Conservation (phyloP, 2,113 vertebrate species). For the Antechinus stuartii region DNA sequence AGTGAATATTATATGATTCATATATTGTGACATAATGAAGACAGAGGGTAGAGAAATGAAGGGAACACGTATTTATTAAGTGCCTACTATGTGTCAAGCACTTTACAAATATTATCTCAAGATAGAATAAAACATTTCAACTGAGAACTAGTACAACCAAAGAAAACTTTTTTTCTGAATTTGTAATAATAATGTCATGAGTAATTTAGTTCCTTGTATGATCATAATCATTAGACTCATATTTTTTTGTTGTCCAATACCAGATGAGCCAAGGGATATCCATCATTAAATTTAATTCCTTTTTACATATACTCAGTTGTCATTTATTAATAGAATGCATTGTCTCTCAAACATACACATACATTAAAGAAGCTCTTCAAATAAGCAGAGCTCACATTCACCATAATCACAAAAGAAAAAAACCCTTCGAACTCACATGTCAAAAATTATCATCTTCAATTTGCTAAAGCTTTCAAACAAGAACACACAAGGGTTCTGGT, state of each 20-base stretch:
- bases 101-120: neutral
- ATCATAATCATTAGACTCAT: neutral
- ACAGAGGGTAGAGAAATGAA: neutral
- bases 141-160: conserved; percentile 16
- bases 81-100: neutral
- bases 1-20: conserved; percentile 2
- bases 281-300: conserved; percentile 14
- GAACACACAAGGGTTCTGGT: conserved; percentile 67
- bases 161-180: neutral
- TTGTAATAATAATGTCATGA: conserved; percentile 41
- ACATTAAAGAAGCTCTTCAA: neutral
- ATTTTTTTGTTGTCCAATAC: conserved; percentile 11
- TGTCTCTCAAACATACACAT: neutral
- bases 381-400: neutral
- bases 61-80: neutral
- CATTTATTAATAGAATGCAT: conserved; percentile 37
- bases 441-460: conserved; percentile 77
- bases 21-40: neutral
- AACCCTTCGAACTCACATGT: conserved; percentile 72
- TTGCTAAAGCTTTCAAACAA: conserved; percentile 68
- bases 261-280: conserved; percentile 39
- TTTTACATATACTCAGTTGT: conserved; percentile 37
- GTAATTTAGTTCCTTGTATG: conserved; percentile 18
- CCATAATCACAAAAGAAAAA: neutral
- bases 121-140: neutral